Base-by-base conservation (phyloP, 2,113 vertebrate genomes). In the Strix aluco region DNA sequence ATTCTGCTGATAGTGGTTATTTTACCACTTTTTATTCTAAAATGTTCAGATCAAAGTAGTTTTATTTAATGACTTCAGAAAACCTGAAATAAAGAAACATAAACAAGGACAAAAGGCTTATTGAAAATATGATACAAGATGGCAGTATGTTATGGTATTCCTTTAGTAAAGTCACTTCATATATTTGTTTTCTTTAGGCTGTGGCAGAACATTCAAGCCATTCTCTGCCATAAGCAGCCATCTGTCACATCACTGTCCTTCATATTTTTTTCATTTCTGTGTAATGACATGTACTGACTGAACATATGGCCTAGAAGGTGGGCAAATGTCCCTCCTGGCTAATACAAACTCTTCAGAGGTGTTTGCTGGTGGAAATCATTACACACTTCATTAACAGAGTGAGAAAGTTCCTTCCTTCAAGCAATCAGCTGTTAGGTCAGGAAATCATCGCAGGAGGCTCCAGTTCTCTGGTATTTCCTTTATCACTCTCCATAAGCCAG, bases 221-320 rank as follows among this genome's bases (percentile, higher is more conserved):
- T 81, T 94, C 63, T 70, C 54, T 94, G 83, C 59, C 88, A 88
- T 83, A 86, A 94, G 51, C 79, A 92, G 42, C 54, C 51, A 84
- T 88, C 86, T 95, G 94, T 86, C 79, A 80, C 46, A 62, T 86
- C 54, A 29, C 11, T 51, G 54, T 71, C 55, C 54, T 88, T 92
- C 44, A 11, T 34, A 38, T 34, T 90, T 69, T 93, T 83, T 90
- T 79, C 15, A 77, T 90, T 88, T 88, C 72, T 91, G 5, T 81
- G 51, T 82, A 54, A 78, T 38, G 88, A 8, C 14, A 83, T 78
- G 51, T 44, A 34, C 25, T 73, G 86, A 54, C 38, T 77, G 38
- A 77, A 66, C 72, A 86, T 75, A 62, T 42, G 59, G 63, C 81
- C 75, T 73, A 54, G 79, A 88, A 80, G 26, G 36, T 77, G 36